Percentiles rank a stretch among this genome's conserved stretches.
These are phyloP conservation scores for Polymixis flavicincta DNA, from an alignment of 2,888 invertebrate species.

Conservation along the genomic window DNA sequence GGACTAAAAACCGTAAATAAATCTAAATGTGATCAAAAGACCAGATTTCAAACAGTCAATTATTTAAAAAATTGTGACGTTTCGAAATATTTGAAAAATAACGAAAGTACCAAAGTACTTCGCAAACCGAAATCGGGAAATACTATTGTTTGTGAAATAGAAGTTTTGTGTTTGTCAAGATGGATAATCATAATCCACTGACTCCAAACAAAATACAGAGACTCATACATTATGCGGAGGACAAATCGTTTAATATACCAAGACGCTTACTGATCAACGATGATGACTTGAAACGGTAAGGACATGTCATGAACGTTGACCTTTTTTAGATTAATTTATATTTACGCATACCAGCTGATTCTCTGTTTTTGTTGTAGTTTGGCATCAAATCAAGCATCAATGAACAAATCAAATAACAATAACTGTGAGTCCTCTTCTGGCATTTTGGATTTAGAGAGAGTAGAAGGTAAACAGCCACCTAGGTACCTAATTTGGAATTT, in stretches of 20 bases:
- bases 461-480: conserved; percentile 78
- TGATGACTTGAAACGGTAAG: conserved; percentile 76
- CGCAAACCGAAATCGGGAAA: conserved; percentile 6
- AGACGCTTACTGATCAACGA: conserved; percentile 71
- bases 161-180: conserved; percentile 52
- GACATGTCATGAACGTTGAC: conserved; percentile 21
- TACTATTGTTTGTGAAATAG: conserved; percentile 19
- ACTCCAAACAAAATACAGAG: conserved; percentile 86
- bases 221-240: conserved; percentile 84
- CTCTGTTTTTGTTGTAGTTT: conserved; percentile 66
- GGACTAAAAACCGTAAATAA: not conserved
- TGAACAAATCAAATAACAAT: conserved; percentile 58
- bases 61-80: conserved; percentile 28
- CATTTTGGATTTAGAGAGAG: conserved; percentile 82
- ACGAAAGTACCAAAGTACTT: conserved; percentile 50
- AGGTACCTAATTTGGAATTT: not conserved
- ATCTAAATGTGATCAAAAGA: conserved; percentile 7
- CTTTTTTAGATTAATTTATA: not conserved
- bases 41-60: conserved; percentile 2
- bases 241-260: conserved; percentile 78
- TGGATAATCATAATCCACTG: conserved; percentile 86
- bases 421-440: conserved; percentile 83
- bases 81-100: conserved; percentile 64
- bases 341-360: conserved; percentile 58
- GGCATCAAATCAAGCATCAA: conserved; percentile 61